Base-by-base conservation (phyloP, 2,888 invertebrate genomes). In the Ditylenchus weischeri region DNA sequence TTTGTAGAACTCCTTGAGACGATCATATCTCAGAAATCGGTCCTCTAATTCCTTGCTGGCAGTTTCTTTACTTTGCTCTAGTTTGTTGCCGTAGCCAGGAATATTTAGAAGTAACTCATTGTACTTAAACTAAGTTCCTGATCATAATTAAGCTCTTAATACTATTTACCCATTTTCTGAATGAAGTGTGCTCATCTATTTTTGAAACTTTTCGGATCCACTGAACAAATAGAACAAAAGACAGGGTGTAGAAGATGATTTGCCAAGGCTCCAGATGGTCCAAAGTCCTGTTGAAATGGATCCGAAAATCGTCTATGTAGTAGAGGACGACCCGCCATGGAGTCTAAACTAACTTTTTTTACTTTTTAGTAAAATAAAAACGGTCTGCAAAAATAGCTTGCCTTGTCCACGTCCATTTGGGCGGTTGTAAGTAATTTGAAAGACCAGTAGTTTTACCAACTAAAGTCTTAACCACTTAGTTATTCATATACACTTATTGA, bases 61-160 rank as follows among this genome's bases (percentile, higher is more conserved):
- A 18, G 57, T 60, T 35, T 74, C 75, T 66, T 85, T 72, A 69
- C 85, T 83, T 65, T 77, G 75, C 3, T 81, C 83, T 48, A 86
- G 83, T 67, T 80, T 83, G 10, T 69, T 86, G 61, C 54, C 38
- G 49, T 71, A 62, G 5, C 23, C 36, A 18, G 72, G 71, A 18
- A 72, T 47, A 51, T 65, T 74, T 38, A 66, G 57, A 38, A 74
- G 29, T 21, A 75, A 18, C 18, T 70, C 66, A 21, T 54, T 43
- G 23, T 51, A 65, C 70, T 71, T 10, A 36, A 70, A 8, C 18
- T 29, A 66, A 19, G 35, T 29, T 50, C n/a, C 19, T 11, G 35
- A 5, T 7, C 15, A 64, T 51, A 57, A 43, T 23, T 47, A 3
- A 43, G 10, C n/a, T 2, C 29, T 54, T 18, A 10, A 23, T 23